Base-by-base conservation (phyloP, 2,797 vertebrate genomes). In the Cryptoprocta ferox region DNA sequence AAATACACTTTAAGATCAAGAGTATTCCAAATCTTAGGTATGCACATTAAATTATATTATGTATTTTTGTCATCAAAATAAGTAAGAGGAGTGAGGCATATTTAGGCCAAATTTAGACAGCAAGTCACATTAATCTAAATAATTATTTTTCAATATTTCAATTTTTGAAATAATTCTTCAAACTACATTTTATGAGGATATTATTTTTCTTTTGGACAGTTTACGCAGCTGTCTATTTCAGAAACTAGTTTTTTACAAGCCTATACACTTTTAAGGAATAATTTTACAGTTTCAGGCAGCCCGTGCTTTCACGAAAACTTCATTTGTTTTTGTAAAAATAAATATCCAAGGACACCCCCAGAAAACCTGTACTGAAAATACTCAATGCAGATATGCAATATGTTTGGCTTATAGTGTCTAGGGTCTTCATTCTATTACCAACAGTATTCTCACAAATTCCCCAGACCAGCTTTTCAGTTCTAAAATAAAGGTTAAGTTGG, bases 381-480 rank as follows among this genome's bases (percentile, higher is more conserved):
- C 86, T 73, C 97, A 98, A 97, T 98, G 99, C 98, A 99, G 98
- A 98, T 98, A 98, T 98, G 98, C 98, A 98, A 98, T 98, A 98
- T 98, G 97, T 99, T 98, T 98, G 98, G 98, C 97, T 76, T 97
- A 97, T 96, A 97, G 97, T 98, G 98, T 97, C 98, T 89, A 95
- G 97, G 98, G 96, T 98, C 98, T 97, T 98, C 97, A 89, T 98
- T 97, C 87, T 97, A 96, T 85, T 96, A 97, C 94, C 92, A 98
- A 85, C 95, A 97, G 96, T 96, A 97, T 94, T 95, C 85, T 97
- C 78, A 65, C 32, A 97, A 59, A 81, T 98, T 97, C 70, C 73
- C 94, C 78, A 95, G 95, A 96, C 97, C 93, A 95, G 94, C 89
- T 89, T 98, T 91, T 35, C 71, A 90, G 70, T 80, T 95, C 96